A percentile compares a stretch with the other conserved stretches of the same genome.
phyloP scores from a whole-genome alignment of 2,888 invertebrate species.

The Galerucella pusilla region DNA sequence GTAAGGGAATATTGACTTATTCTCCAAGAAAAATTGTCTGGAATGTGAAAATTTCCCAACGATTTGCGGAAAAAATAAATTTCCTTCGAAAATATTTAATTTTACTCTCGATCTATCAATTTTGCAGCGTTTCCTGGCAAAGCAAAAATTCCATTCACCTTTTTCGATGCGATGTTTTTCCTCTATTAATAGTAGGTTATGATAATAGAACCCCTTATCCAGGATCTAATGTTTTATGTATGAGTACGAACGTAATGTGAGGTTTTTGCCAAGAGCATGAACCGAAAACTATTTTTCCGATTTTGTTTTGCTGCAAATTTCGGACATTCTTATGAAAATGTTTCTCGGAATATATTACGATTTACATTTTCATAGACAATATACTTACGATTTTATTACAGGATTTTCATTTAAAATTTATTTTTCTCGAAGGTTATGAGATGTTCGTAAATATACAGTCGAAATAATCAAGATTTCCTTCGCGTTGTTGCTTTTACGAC shows the following conservation, averaged over 20 bases:
- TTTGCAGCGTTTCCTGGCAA: neutral
- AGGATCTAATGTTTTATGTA: constrained; percentile 44
- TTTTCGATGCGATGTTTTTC: constrained; percentile 17
- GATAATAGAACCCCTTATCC: constrained; percentile 30
- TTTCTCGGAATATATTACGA: constrained; percentile 46
- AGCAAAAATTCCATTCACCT: constrained; percentile 1
- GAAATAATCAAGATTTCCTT: neutral
- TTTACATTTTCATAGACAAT: constrained; percentile 48
- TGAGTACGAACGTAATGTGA: constrained; percentile 36
- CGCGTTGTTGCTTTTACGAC: neutral
- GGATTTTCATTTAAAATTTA: constrained; percentile 18
- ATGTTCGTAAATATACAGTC: neutral
- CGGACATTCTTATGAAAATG: constrained; percentile 49
- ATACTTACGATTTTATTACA: constrained; percentile 41
- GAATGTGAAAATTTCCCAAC: too few relatives aligned
- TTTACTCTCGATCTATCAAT: neutral
- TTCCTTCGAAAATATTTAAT: neutral
- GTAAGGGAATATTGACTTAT: too few relatives aligned
- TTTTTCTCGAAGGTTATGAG: neutral
- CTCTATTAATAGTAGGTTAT: constrained; percentile 33
- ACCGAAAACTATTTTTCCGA: constrained; percentile 40
- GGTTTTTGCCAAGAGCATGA: constrained; percentile 38
- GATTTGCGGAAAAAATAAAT: neutral
- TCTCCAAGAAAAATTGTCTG: too few relatives aligned
- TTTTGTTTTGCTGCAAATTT: constrained; percentile 45